A percentile compares a stretch with the other conserved stretches of the same genome.
phyloP scores from a whole-genome alignment of 2,888 invertebrate species.

The Hirudinaria manillensis region DNA sequence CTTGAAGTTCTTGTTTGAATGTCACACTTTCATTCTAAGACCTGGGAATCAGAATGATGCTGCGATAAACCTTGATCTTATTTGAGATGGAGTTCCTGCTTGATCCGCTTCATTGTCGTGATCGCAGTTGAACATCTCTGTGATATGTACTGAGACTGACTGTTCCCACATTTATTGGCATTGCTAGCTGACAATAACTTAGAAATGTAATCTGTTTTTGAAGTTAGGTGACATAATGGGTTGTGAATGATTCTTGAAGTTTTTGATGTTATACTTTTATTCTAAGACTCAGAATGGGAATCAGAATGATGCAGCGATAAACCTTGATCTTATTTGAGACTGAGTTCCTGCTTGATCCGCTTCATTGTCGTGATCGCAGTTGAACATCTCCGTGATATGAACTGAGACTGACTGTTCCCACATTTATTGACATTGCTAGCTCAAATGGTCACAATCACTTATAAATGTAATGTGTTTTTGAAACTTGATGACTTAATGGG shows the following conservation, averaged over 20 bases:
- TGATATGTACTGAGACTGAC: conserved; percentile 14
- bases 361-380: neutral
- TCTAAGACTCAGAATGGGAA: no score
- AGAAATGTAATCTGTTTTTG: neutral
- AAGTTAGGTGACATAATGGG: no score
- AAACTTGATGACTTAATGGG: no score
- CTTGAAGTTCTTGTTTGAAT: no score
- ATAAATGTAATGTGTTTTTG: no score
- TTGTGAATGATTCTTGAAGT: no score
- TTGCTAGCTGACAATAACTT: neutral
- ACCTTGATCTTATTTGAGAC: conserved; percentile 30
- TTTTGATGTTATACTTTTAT: no score
- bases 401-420: conserved; percentile 9
- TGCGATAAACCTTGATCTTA: conserved; percentile 30
- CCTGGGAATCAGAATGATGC: no score
- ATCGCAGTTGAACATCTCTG: neutral
- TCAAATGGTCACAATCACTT: no score
- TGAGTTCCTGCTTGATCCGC: neutral
- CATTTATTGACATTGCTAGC: neutral
- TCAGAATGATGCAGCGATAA: conserved; percentile 20
- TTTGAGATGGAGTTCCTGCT: conserved; percentile 13
- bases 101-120: neutral
- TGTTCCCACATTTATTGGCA: no score
- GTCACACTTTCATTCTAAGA: no score
- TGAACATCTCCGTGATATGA: conserved; percentile 13